These are phyloP conservation scores for Papilio machaon DNA, from an alignment of 1,140 invertebrate species.

Conservation along the genomic window DNA sequence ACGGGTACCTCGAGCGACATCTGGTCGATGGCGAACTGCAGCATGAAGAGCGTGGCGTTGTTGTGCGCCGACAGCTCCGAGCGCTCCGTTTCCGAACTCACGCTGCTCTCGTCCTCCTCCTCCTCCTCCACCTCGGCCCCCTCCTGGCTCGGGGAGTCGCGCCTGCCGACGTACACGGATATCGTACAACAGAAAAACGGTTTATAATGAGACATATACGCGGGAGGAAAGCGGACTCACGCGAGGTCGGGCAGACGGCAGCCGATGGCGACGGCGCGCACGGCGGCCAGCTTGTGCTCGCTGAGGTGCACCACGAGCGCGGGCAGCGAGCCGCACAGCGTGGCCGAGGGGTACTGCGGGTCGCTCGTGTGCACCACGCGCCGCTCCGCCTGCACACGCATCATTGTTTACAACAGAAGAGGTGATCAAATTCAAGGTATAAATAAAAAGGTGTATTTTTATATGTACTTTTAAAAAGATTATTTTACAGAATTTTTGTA, in stretches of 20 bases:
- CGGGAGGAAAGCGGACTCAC: constrained; percentile 3
- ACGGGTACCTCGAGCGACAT: constrained; percentile 88
- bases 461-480: background rate
- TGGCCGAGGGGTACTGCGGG: constrained; percentile 92
- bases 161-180: background rate
- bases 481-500: no score
- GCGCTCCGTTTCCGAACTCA: constrained; percentile 71
- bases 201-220: background rate
- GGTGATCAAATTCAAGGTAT: no score
- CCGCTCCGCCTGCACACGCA: constrained; percentile 85
- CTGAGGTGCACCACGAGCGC: constrained; percentile 94
- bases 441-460: no score
- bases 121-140: constrained; percentile 44
- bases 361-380: constrained; percentile 91
- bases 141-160: constrained; percentile 42
- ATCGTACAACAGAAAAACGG: background rate
- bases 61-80: constrained; percentile 80
- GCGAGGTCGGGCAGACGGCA: constrained; percentile 28
- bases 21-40: constrained; percentile 94
- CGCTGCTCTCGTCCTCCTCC: constrained; percentile 55
- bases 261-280: constrained; percentile 80
- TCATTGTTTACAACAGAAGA: background rate
- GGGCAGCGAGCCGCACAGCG: constrained; percentile 92
- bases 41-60: constrained; percentile 87
- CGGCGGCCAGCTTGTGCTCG: constrained; percentile 91